Percentiles rank a stretch among this genome's conserved stretches.
These are phyloP conservation scores for Formica aserva DNA, from an alignment of 2,888 invertebrate species.

Conservation along the genomic window DNA sequence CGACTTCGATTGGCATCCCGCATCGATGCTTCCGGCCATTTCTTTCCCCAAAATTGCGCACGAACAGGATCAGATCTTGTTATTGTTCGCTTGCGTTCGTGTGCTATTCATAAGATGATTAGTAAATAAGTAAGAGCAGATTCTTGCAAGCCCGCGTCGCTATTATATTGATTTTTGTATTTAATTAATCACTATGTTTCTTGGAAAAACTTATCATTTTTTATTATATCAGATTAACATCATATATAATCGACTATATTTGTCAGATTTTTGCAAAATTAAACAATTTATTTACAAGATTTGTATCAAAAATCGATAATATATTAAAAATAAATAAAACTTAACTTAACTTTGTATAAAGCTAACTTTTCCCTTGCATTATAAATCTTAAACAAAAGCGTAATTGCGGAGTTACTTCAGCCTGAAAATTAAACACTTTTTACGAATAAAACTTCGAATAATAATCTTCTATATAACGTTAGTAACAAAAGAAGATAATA, in stretches of 20 bases:
- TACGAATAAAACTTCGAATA: conserved; percentile 27
- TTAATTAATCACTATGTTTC: background rate
- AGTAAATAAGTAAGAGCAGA: conserved; percentile 39
- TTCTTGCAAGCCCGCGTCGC: background rate
- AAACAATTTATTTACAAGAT: background rate
- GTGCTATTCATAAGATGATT: conserved; percentile 14
- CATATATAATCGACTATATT: background rate
- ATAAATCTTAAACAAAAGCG: conserved; percentile 10
- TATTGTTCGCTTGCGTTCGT: conserved; percentile 23
- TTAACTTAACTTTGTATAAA: background rate
- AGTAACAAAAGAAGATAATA: conserved; percentile 26
- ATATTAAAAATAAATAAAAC: background rate
- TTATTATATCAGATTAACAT: background rate
- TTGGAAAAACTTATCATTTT: background rate
- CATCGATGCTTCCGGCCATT: conserved; percentile 34
- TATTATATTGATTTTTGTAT: background rate
- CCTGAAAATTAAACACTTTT: conserved; percentile 21
- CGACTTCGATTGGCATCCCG: conserved; percentile 58
- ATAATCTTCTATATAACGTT: conserved; percentile 24
- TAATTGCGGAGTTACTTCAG: conserved; percentile 29
- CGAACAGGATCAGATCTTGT: conserved; percentile 8
- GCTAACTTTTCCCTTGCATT: background rate
- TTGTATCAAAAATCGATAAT: background rate
- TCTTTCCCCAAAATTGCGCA: conserved; percentile 9
- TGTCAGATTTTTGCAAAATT: background rate